Evolutionary conservation across 1,140 invertebrate species (phyloP), one percentile per base, ranked within the genome.

Genomic region (Onthophagus taurus): DNA sequence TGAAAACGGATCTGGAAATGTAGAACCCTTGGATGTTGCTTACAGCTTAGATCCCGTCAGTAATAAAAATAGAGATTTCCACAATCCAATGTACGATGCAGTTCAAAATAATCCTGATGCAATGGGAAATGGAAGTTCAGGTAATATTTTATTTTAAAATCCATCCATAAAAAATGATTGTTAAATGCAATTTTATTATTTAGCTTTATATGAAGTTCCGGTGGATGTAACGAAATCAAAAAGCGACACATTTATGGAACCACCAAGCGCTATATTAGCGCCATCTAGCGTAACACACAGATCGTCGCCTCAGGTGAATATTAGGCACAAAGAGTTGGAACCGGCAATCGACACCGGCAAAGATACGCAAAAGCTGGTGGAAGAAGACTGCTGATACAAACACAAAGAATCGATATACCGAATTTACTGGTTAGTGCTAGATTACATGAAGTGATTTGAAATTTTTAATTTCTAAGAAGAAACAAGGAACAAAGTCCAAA

Each of bases 61-160:
- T 48, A 70, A 68, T 46, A 88, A 88, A 63, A 82, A 81, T 37
- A 74, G 89, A 38, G 90, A 96, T 66, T 95, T 96, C 68, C 85
- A 83, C 57, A 96, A 95, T 70, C 92, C 92, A 7, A 93, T 97
- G 89, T 97, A 94, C 63, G 91, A 96, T 58, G 89, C 77, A 1
- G 78, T 86, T 7, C 76, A 75, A 45, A 68, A 70, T 47, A 67
- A 63, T 58, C 46, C 66, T 6, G 74, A 76, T 49, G 59, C 69
- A 9, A 71, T 77, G 47, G 73, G 73, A 36, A 76, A 77, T 44
- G 72, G 75, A 37, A 66, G 64, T 42, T 62, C 74, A 59, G 70
- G 77, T 61, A 70, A 56, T 48, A 49, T 16, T n/a, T 13, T 17
- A 19, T 8, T 49, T 31, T 31, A 18, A 26, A 26, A 26, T 7